phyloP scores from a whole-genome alignment of 1,140 invertebrate species.

The Mycetomoellerius zeteki region DNA sequence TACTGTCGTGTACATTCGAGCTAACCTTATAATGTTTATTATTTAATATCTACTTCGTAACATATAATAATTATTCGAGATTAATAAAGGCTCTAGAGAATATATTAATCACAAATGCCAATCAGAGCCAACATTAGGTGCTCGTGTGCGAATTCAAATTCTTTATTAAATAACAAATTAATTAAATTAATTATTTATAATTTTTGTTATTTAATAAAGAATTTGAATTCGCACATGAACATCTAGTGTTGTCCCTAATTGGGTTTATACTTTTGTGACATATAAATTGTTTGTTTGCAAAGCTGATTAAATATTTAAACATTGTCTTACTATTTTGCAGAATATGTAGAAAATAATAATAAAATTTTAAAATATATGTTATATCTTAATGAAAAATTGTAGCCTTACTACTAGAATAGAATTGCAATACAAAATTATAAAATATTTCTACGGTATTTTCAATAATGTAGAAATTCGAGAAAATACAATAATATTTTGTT shows the following conservation, averaged over 20 bases:
- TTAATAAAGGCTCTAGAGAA: too few relatives aligned
- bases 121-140: too few relatives aligned
- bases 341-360: background rate
- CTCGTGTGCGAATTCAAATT: too few relatives aligned
- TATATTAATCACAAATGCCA: too few relatives aligned
- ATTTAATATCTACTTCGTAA: background rate
- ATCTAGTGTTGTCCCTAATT: too few relatives aligned
- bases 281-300: background rate
- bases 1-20: constrained; percentile 13
- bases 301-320: background rate
- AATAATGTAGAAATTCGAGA: background rate
- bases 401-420: background rate
- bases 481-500: background rate
- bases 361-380: background rate
- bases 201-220: too few relatives aligned
- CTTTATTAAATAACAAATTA: too few relatives aligned
- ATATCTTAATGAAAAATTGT: background rate
- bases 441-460: constrained; percentile 5
- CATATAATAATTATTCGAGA: background rate
- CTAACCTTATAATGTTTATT: constrained; percentile 14
- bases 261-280: background rate
- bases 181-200: too few relatives aligned
- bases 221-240: too few relatives aligned
- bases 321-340: background rate
- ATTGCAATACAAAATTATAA: background rate